A percentile compares a stretch with the other conserved stretches of the same genome.
These are phyloP conservation scores for Gymnothorax javanicus DNA, from an alignment of 2,797 vertebrate species.

Conservation along the genomic window DNA sequence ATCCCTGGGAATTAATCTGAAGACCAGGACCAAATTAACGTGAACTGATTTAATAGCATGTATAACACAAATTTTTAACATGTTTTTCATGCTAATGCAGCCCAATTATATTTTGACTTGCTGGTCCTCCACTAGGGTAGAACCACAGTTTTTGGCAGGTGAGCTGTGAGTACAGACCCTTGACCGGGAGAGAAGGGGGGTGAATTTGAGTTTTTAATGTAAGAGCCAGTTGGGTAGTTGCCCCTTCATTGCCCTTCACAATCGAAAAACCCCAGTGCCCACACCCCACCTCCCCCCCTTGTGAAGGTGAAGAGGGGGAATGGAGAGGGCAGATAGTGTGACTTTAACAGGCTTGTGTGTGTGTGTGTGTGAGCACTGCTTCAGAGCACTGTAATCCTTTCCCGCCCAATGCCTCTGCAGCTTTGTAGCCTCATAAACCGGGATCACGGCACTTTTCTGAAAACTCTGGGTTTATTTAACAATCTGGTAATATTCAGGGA, in stretches of 20 bases:
- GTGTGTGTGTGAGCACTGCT: not conserved
- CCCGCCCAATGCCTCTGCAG: not conserved
- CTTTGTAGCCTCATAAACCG: not conserved
- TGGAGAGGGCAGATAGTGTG: not conserved
- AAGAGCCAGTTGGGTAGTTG: not conserved
- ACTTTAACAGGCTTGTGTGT: constrained; percentile 12
- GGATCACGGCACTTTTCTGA: not conserved
- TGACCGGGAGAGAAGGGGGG: not conserved
- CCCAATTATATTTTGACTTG: not conserved
- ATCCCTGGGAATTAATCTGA: not conserved
- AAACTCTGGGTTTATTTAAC: not conserved
- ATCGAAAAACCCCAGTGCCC: not conserved
- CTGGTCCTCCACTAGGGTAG: not conserved
- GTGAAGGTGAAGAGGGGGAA: not conserved
- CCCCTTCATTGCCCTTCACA: constrained; percentile 27
- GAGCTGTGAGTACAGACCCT: no score
- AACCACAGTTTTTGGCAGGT: not conserved
- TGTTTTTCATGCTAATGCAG: constrained; percentile 28
- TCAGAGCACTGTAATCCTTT: not conserved
- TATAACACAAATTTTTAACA: not conserved
- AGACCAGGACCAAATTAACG: no score
- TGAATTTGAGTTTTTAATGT: no score
- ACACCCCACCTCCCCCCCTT: not conserved
- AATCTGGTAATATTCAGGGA: not conserved
- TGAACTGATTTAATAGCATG: no score